A percentile compares a stretch with the other conserved stretches of the same genome.
Evolutionary conservation across 2,797 vertebrate species (phyloP).

Genomic region (Schizothorax lantsangensis): DNA sequence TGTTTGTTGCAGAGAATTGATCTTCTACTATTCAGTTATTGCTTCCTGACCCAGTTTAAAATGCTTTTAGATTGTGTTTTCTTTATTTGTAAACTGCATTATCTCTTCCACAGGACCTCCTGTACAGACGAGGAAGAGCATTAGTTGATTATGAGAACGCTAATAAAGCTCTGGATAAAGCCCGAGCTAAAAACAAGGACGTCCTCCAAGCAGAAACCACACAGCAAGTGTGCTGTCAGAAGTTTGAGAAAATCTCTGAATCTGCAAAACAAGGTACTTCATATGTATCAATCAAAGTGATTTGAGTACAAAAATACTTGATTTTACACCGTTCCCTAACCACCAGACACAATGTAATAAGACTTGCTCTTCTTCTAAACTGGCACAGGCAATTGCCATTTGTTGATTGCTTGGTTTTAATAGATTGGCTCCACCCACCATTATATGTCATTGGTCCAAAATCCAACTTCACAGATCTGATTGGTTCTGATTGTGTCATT

Average conservation of each 20-base stretch:
- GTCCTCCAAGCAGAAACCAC: slow-evolving; percentile 96
- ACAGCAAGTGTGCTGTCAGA: slow-evolving; percentile 97
- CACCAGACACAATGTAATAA: background rate
- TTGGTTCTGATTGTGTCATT: background rate
- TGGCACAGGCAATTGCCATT: background rate
- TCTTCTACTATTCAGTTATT: background rate
- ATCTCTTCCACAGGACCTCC: slow-evolving; percentile 83
- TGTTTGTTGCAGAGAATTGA: background rate
- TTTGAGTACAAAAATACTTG: background rate
- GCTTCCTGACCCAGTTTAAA: background rate
- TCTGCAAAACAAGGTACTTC: slow-evolving; percentile 94
- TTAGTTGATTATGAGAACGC: slow-evolving; percentile 98
- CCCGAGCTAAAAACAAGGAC: slow-evolving; percentile 96
- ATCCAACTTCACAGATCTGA: background rate
- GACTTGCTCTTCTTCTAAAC: background rate
- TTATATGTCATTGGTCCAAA: background rate
- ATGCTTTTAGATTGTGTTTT: slow-evolving; percentile 6
- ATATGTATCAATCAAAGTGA: background rate
- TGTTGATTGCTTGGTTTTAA: background rate
- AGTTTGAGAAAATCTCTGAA: slow-evolving; percentile 99
- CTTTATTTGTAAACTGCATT: slow-evolving; percentile 2
- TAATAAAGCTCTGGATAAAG: slow-evolving; percentile 97
- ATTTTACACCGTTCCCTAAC: background rate
- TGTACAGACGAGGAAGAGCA: slow-evolving; percentile 93
- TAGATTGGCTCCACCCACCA: background rate